phyloP scores from a whole-genome alignment of 2,888 invertebrate genomes.

The Caenorhabditis becei region DNA sequence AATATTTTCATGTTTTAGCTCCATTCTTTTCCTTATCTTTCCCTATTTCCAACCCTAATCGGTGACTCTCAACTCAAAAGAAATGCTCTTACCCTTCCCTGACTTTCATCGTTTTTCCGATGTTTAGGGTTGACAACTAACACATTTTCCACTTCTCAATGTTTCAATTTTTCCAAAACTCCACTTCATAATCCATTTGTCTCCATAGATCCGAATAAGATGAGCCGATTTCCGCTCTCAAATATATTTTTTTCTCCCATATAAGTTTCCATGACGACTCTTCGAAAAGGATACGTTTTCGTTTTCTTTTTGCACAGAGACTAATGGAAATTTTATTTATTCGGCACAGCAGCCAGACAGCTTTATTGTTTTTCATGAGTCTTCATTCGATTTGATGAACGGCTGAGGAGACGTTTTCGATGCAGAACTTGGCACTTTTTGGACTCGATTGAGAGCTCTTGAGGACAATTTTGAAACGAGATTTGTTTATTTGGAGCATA shows the following conservation, averaged over 20 bases:
- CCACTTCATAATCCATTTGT: neutral
- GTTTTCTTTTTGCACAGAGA: neutral
- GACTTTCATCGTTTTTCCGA: neutral
- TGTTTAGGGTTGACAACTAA: too few relatives aligned
- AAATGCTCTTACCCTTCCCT: constrained; percentile 1
- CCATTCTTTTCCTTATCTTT: neutral
- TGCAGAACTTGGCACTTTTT: neutral
- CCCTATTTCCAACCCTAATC: neutral
- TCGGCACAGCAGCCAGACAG: neutral
- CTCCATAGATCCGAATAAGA: too few relatives aligned
- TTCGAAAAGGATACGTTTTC: neutral
- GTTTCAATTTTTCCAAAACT: neutral
- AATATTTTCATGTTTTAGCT: neutral
- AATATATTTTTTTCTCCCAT: neutral
- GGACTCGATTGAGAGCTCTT: too few relatives aligned
- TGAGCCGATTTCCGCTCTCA: too few relatives aligned
- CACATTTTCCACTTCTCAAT: neutral
- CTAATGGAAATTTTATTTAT: constrained; percentile 13
- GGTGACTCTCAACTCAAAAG: neutral
- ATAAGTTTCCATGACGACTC: constrained; percentile 10
- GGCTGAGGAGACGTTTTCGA: neutral
- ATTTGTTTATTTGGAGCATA: too few relatives aligned
- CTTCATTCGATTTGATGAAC: neutral
- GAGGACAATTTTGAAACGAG: too few relatives aligned
- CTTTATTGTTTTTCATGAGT: neutral